A percentile compares a stretch with the other conserved stretches of the same genome.
phyloP scores from a whole-genome alignment of 2,888 invertebrate genomes.

The Parnassius orleans region DNA sequence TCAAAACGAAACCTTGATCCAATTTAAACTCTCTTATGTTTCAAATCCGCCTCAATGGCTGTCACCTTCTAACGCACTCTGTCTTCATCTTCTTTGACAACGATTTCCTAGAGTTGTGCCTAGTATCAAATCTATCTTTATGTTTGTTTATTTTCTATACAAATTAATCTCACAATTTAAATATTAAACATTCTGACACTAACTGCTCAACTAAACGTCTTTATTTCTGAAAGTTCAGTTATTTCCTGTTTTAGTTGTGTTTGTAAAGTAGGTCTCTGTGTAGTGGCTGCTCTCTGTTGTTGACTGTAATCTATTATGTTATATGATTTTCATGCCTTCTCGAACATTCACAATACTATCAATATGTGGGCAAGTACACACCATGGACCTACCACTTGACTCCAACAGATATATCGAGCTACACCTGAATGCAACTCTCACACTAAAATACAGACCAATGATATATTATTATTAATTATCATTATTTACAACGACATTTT shows the following conservation, averaged over 20 bases:
- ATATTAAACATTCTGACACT: conserved; percentile 47
- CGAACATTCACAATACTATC: conserved; percentile 79
- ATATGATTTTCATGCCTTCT: conserved; percentile 80
- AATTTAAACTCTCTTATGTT: conserved; percentile 44
- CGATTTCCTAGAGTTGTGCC: conserved; percentile 43
- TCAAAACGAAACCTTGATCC: conserved; percentile 58
- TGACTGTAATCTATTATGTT: conserved; percentile 77
- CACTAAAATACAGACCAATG: conserved; percentile 69
- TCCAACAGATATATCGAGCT: conserved; percentile 77
- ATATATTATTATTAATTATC: conserved; percentile 34
- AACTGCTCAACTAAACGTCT: conserved; percentile 46
- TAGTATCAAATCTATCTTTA: conserved; percentile 21
- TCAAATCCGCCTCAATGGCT: conserved; percentile 51
- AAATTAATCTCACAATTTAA: conserved; percentile 29
- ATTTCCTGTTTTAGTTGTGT: conserved; percentile 72
- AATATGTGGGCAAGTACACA: conserved; percentile 73
- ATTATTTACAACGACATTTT: conserved; percentile 32
- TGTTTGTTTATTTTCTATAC: conserved; percentile 7
- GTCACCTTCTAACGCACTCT: conserved; percentile 62
- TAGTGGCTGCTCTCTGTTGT: conserved; percentile 82
- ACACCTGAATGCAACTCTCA: conserved; percentile 76
- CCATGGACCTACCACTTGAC: conserved; percentile 75
- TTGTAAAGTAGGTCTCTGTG: conserved; percentile 72
- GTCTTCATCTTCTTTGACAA: conserved; percentile 51
- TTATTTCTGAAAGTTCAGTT: conserved; percentile 54